These are phyloP conservation scores for Flabesymbios commensalis DNA, from an alignment of 2,888 invertebrate species.

Conservation along the genomic window DNA sequence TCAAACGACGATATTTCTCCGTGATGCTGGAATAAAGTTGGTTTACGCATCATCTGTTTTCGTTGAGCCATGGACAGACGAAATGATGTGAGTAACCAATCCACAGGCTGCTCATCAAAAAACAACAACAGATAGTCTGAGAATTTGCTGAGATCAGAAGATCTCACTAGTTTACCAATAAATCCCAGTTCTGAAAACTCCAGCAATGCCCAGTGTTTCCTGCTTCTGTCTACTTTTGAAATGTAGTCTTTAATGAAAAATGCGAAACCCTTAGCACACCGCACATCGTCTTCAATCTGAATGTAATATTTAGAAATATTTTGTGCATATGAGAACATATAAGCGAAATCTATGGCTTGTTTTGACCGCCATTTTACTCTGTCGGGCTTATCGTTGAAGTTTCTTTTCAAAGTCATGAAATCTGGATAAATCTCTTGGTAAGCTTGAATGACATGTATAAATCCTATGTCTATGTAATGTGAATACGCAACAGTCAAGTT, in stretches of 20 bases:
- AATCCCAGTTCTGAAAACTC: constrained; percentile 56
- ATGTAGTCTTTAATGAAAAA: constrained; percentile 49
- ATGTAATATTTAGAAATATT: constrained; percentile 53
- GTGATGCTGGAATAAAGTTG: constrained; percentile 38
- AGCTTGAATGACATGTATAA: constrained; percentile 54
- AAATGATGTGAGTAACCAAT: constrained; percentile 34
- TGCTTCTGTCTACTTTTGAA: background rate
- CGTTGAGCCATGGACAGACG: constrained; percentile 27
- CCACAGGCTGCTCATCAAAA: constrained; percentile 38
- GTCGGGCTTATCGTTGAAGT: constrained; percentile 54
- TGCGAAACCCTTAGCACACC: constrained; percentile 46
- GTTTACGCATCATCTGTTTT: constrained; percentile 27
- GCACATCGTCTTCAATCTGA: constrained; percentile 57
- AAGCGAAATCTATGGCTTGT: constrained; percentile 44
- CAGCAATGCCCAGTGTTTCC: constrained; percentile 54
- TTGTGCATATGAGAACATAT: constrained; percentile 49
- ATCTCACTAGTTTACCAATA: constrained; percentile 54
- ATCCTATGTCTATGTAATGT: constrained; percentile 48
- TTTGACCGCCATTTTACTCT: constrained; percentile 57
- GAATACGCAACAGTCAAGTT: constrained; percentile 35
- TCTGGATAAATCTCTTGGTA: constrained; percentile 42
- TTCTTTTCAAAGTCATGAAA: constrained; percentile 42
- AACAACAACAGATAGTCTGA: constrained; percentile 30
- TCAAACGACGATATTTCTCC: constrained; percentile 53
- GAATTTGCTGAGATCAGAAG: constrained; percentile 39